These are phyloP conservation scores for Anas georgica DNA, from an alignment of 2,797 vertebrate genomes.

Conservation along the genomic window DNA sequence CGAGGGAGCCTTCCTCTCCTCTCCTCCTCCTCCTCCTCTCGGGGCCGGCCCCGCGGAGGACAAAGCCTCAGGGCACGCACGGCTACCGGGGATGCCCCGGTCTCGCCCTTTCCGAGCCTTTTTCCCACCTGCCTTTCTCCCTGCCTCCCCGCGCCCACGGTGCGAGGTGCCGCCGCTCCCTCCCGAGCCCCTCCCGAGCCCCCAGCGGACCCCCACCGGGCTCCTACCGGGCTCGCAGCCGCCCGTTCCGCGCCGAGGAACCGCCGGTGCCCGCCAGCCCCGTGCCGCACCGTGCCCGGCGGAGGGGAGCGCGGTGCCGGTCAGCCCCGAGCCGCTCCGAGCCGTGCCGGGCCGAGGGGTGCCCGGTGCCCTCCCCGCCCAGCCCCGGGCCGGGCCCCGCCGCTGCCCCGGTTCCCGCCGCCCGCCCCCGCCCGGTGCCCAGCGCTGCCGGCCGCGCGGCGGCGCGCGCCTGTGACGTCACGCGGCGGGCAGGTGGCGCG, in stretches of 20 bases:
- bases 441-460: not conserved
- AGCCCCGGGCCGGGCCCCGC: not conserved
- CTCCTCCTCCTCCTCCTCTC: too few species aligned
- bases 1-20: accelerated
- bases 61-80: not conserved
- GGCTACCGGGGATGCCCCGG: accelerated
- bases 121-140: not conserved
- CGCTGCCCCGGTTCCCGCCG: not conserved
- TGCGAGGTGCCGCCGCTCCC: not conserved
- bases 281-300: too few species aligned
- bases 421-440: not conserved
- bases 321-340: too few species aligned
- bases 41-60: not conserved
- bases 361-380: not conserved
- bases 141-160: not conserved
- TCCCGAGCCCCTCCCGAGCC: accelerated
- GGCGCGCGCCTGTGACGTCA: not conserved
- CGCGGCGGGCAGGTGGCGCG: not conserved
- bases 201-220: not conserved
- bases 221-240: too few species aligned
- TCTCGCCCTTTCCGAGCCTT: not conserved
- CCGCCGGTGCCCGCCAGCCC: not conserved
- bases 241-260: not conserved
- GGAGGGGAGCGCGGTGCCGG: too few species aligned
- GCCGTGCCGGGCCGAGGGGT: too few species aligned